Base-by-base conservation (phyloP, 2,888 invertebrate genomes). In the Caenorhabditis sp. region DNA sequence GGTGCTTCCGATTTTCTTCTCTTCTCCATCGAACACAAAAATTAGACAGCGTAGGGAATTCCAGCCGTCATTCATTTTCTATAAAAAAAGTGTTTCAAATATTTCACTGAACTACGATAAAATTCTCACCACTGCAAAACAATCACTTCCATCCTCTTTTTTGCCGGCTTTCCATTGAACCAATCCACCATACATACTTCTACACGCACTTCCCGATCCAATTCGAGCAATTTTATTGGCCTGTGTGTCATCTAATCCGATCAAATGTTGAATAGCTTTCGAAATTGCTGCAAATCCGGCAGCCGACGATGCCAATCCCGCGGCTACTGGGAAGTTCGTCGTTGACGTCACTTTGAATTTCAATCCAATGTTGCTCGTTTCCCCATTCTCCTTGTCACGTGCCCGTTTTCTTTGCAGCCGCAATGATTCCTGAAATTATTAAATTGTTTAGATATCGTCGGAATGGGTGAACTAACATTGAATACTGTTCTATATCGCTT, bases 311-410 rank as follows among this genome's bases (percentile, higher is more conserved):
- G 99, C 99, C 58, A 99, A 90, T 0, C 99, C 99, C 65, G 97
- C 97, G 3, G 96, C 96, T 3, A 97, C 97, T 14, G 99, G 99
- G 88, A 99, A 99, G 90, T 97, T 97, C 89, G 99, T 99, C 87
- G 92, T 92, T 0, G 90, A 90, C 43, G 27, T 62, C 17, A 84
- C 72, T 60, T 75, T 61, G 49, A 55, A 55, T 14, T 50, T 14
- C 55, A 27, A 4, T 55, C 26, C 17, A 10, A 27, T 23, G 24
- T 17, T 27, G 6, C 43, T 37, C 6, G 21, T 24, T 3, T 6
- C 50, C 24, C 50, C 23, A 24, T 60, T 60, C 27, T 49, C 50
- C 5, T 57, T 58, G 6, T 54, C 65, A 12, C 54, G 58, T 53
- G 57, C 62, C 12, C 74, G 62, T 26, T 75, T 77, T 24, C 72